A percentile compares a stretch with the other conserved stretches of the same genome.
Evolutionary conservation across 1,140 invertebrate genomes (phyloP).

Genomic region (Telenomus remus): DNA sequence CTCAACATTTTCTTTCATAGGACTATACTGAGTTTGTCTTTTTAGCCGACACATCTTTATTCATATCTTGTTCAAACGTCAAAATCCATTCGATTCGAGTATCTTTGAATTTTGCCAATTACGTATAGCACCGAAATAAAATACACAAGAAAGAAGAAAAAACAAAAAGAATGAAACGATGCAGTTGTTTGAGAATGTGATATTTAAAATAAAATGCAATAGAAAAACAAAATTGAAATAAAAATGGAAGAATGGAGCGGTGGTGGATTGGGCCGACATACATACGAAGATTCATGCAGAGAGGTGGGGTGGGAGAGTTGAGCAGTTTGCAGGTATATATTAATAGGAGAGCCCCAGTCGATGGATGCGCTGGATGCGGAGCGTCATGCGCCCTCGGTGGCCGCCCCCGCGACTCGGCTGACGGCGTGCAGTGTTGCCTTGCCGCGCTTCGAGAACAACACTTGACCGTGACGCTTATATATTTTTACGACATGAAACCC

Average conservation of each 20-base stretch:
- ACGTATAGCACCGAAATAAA: too few species aligned
- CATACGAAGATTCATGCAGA: slow-evolving; percentile 7
- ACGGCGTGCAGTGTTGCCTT: slow-evolving; percentile 68
- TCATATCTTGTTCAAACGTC: too few species aligned
- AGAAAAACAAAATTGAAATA: too few species aligned
- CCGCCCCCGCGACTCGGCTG: slow-evolving; percentile 52
- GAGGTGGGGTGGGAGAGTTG: slow-evolving; percentile 9
- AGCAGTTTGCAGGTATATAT: slow-evolving; percentile 59
- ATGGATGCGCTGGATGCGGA: slow-evolving; percentile 71
- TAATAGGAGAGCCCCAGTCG: slow-evolving; percentile 63
- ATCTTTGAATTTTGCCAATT: too few species aligned
- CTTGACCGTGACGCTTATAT: slow-evolving; percentile 61
- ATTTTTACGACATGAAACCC: slow-evolving; percentile 62
- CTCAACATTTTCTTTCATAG: too few species aligned
- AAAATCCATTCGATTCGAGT: too few species aligned
- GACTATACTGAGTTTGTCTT: too few species aligned
- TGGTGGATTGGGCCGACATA: slow-evolving; percentile 22
- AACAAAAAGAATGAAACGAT: too few species aligned
- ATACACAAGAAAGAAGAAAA: too few species aligned
- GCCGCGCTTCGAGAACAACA: slow-evolving; percentile 69
- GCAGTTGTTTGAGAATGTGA: too few species aligned
- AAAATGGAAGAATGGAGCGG: slow-evolving; percentile 6
- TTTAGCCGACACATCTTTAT: too few species aligned
- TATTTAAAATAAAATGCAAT: too few species aligned
- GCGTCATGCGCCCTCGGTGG: slow-evolving; percentile 65